A percentile compares a stretch with the other conserved stretches of the same genome.
These are phyloP conservation scores for Chlorospingus semifuscus DNA, from an alignment of 2,797 vertebrate species.

Conservation along the genomic window DNA sequence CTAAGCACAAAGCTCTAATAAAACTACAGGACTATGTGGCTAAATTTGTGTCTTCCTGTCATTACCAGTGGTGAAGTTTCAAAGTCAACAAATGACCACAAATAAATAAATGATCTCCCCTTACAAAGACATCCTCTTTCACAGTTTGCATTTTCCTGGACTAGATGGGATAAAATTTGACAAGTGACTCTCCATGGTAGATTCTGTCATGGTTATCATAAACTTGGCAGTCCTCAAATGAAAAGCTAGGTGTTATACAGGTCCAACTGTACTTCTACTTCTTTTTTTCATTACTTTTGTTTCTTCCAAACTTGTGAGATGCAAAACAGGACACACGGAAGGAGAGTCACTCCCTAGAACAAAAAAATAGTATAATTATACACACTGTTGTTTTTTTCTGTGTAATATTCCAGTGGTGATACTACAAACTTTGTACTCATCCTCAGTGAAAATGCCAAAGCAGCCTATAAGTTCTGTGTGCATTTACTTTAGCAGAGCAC, in stretches of 20 bases:
- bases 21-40: fast-evolving
- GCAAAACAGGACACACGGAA: neutral
- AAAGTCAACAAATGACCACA: neutral
- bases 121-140: neutral
- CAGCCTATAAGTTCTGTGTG: neutral
- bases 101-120: neutral
- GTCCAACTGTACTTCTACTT: neutral
- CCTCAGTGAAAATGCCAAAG: neutral
- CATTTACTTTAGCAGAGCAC: neutral
- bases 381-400: neutral
- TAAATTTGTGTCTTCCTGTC: neutral
- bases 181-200: neutral
- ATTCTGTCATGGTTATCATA: neutral
- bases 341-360: neutral
- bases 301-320: neutral
- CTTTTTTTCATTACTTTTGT: neutral
- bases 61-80: neutral
- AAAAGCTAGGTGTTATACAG: neutral
- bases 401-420: neutral
- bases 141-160: neutral
- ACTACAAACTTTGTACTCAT: neutral
- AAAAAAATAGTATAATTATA: neutral
- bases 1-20: neutral
- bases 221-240: neutral
- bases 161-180: neutral